Base-by-base conservation (phyloP, 2,797 vertebrate species). In the Intellagama lesueurii region DNA sequence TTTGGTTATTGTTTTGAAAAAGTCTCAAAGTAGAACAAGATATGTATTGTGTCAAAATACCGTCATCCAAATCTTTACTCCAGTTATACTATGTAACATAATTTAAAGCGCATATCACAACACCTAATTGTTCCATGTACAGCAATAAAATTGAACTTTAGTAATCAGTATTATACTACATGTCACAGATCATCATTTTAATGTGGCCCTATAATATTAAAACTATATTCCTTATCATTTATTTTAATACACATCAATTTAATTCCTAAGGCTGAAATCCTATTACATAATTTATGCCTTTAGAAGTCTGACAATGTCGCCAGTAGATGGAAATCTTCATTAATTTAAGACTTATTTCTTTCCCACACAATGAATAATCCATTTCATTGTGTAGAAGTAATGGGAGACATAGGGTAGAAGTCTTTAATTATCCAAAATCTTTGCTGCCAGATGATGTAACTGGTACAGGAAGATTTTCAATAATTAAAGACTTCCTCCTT, bases 1-100 rank as follows among this genome's bases (percentile, higher is more conserved):
- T 82, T 82, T 72, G 35, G 69, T 88, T 64, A 73, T 66, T 81
- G 28, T 3, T 82, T 81, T 82, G 30, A n/a, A 88, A 88, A 81
- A 16, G 60, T 76, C 32, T 73, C 64, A 73, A 60, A 81, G 9
- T 72, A 81, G 81, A 75, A 44, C 69, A 81, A 72, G 26, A 44
- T 69, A 87, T 9, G 35, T 44, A 73, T 12, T 47, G 28, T 82
- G 80, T 75, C 35, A 87, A 77, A 86, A 88, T 47, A 64, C 26
- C 30, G 17, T 32, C 22, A 52, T 47, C 30, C 26, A 87, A 64
- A 80, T 44, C 9, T 82, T 44, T 40, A 35, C 26, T 87, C 24
- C 17, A 87, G 47, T 60, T 87, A 68, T 56, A 87, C 11, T 81
- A 72, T 64, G 22, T 16, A 82, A 66, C n/a, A 17, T 47, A 35